phyloP scores from a whole-genome alignment of 2,888 invertebrate species.

The Toxonevra muliebris region DNA sequence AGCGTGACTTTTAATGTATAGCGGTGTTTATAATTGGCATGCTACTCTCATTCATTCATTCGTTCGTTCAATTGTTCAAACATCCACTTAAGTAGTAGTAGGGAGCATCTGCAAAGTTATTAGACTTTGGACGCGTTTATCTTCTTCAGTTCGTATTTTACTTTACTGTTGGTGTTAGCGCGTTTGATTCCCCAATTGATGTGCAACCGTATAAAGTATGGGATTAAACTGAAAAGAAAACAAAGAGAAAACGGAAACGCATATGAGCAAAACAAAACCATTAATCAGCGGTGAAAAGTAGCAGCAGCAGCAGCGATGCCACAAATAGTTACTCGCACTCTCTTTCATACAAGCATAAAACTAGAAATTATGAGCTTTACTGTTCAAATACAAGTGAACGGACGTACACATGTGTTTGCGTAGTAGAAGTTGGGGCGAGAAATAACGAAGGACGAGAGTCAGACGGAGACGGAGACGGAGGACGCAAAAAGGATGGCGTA shows the following conservation, averaged over 20 bases:
- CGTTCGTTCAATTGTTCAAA: too few relatives aligned
- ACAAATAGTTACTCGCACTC: too few relatives aligned
- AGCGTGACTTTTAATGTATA: neutral
- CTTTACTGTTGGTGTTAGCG: too few relatives aligned
- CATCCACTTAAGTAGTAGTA: neutral
- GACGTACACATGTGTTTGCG: too few relatives aligned
- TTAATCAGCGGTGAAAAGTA: conserved; percentile 50
- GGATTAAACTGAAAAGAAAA: conserved; percentile 17
- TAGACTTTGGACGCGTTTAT: too few relatives aligned
- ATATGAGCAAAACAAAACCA: conserved; percentile 41
- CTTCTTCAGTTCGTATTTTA: neutral
- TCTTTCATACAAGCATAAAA: conserved; percentile 45
- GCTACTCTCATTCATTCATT: neutral
- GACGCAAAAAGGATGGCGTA: neutral
- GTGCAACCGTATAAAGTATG: conserved; percentile 26
- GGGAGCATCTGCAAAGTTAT: neutral
- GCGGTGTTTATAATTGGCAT: neutral
- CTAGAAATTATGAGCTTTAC: conserved; percentile 56
- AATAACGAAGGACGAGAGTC: neutral
- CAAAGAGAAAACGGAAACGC: conserved; percentile 13
- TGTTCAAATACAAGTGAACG: neutral
- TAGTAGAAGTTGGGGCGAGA: neutral
- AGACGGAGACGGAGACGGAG: conserved; percentile 2
- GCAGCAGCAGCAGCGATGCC: conserved; percentile 35
- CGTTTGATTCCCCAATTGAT: conserved; percentile 3